These are phyloP conservation scores for Lasioglossum morio DNA, from an alignment of 2,888 invertebrate species.

Conservation along the genomic window DNA sequence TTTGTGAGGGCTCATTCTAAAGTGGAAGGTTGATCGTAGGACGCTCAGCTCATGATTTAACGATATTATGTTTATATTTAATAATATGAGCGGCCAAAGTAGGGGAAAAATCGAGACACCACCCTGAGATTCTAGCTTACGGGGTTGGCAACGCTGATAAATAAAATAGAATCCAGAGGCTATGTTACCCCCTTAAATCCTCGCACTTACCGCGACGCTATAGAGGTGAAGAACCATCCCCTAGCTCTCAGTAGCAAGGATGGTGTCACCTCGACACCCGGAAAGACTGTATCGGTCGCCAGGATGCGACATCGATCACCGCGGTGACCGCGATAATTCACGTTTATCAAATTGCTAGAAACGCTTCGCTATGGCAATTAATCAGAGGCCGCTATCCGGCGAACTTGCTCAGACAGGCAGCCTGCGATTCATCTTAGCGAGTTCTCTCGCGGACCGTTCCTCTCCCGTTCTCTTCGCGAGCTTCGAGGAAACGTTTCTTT, in stretches of 20 bases:
- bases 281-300: not conserved
- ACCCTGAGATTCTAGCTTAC: too few species aligned
- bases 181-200: too few species aligned
- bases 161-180: too few species aligned
- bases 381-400: conserved; percentile 21
- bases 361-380: conserved; percentile 46
- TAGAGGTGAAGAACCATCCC: not conserved
- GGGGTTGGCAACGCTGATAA: too few species aligned
- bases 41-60: too few species aligned
- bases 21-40: too few species aligned
- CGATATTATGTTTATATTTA: too few species aligned
- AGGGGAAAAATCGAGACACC: too few species aligned
- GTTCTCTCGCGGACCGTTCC: not conserved
- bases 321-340: conserved; percentile 31
- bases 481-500: not conserved
- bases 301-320: conserved; percentile 38
- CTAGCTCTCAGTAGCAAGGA: too few species aligned
- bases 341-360: conserved; percentile 42
- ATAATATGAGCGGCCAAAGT: too few species aligned
- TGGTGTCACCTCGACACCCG: not conserved
- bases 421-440: conserved; percentile 41
- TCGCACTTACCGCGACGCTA: not conserved
- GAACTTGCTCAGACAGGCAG: conserved; percentile 7
- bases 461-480: not conserved
- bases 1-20: too few species aligned